phyloP scores from a whole-genome alignment of 2,113 vertebrate genomes.

The Emberiza fucata region DNA sequence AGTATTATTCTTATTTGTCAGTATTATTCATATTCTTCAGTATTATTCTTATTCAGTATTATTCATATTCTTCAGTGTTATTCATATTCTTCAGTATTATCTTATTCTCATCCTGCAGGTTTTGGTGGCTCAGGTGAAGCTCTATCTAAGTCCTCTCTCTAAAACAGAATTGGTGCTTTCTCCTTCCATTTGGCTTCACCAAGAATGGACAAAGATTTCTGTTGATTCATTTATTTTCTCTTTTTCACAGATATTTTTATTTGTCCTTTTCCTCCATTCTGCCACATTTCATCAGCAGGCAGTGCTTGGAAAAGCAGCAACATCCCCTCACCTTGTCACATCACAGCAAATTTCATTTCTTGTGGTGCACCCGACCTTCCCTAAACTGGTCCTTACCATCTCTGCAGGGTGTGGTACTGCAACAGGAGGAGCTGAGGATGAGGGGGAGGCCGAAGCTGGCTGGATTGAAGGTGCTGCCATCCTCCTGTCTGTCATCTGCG shows the following conservation, averaged over 20 bases:
- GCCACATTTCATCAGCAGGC: not conserved
- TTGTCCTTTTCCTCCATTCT: not conserved
- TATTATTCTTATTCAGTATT: not conserved
- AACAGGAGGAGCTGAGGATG: slow-evolving; percentile 85
- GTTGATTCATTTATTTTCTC: not conserved
- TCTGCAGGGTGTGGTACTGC: slow-evolving; percentile 82
- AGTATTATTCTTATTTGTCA: not conserved
- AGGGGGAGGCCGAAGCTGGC: slow-evolving; percentile 92
- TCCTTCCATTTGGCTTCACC: not conserved
- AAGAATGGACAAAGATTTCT: not conserved
- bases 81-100: not conserved
- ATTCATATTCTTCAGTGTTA: not conserved
- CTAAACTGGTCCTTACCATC: fast-evolving
- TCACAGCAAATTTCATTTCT: not conserved
- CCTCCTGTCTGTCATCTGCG: slow-evolving; percentile 94
- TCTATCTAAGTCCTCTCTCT: fast-evolving
- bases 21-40: not conserved
- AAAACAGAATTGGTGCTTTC: fast-evolving
- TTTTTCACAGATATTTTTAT: not conserved
- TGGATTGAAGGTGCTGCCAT: slow-evolving; percentile 99
- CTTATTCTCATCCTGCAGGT: not conserved
- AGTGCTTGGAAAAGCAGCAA: not conserved
- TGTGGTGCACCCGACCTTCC: fast-evolving
- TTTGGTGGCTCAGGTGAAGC: not conserved
- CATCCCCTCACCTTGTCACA: not conserved